Base-by-base conservation (phyloP, 2,888 invertebrate genomes). In the Drosophila algonquin region DNA sequence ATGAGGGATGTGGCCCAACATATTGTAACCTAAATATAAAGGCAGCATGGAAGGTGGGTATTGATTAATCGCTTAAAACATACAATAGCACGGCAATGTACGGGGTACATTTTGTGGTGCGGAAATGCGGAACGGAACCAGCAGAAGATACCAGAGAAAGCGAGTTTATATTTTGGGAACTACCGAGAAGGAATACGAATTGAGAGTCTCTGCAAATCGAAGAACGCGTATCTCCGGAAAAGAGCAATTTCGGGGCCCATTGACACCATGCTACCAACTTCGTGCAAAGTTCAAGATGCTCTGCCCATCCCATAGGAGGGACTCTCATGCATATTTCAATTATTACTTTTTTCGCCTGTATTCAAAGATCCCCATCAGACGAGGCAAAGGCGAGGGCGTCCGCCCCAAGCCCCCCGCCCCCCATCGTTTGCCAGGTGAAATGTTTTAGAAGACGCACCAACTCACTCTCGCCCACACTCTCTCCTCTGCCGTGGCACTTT, bases 51-150 rank as follows among this genome's bases (percentile, higher is more conserved):
- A 47, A 65, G 63, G 71, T 47, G 45, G 71, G 24, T 73, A 73
- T 73, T 73, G 73, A 73, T 73, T 73, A 73, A 73, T 74, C 68
- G 67, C 65, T 67, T 61, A 53, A 61, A 75, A 67, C 53, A 56
- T 67, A 61, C 59, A 48, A 40, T 27, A 7, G 46, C 53, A 7
- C 32, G 51, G 27, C n/a, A 48, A n/a, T 48, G 18, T 35, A 51
- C 32, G 21, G 56, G 46, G 35, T 50, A 64, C 18, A 54, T 56
- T 44, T 56, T 62, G 73, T 44, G 35, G 27, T 3, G 21, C 57
- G 44, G 35, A 70, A 55, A 21, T 35, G 50, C 18, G 21, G 21
- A 55, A 27, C 35, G 30, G 21, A 55, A 27, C 35, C 16, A 24
- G 14, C 24, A 27, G 14, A 32, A 24, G 24, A 40, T 40, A 40